These are phyloP conservation scores for Taenaris catops DNA, from an alignment of 2,888 invertebrate genomes.

Conservation along the genomic window DNA sequence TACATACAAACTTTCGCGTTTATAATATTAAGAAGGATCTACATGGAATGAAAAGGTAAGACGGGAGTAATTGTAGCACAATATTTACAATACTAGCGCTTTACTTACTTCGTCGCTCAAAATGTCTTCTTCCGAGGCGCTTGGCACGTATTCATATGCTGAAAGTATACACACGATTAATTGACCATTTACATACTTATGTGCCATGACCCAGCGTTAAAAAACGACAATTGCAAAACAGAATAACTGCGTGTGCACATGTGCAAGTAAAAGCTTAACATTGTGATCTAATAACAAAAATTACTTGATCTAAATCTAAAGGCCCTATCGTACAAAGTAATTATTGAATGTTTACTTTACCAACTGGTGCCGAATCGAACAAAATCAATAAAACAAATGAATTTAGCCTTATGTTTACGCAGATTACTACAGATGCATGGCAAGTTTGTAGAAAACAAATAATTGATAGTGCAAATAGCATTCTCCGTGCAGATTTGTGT, in stretches of 20 bases:
- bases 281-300: background rate
- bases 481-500: constrained; percentile 16
- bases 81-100: no score
- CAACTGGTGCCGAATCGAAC: background rate
- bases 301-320: constrained; percentile 4
- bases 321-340: background rate
- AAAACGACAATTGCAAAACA: constrained; percentile 3
- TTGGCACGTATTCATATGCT: constrained; percentile 96
- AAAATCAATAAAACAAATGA: constrained; percentile 1
- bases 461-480: constrained; percentile 13
- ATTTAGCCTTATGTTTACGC: constrained; percentile 6
- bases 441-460: constrained; percentile 32
- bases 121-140: constrained; percentile 91
- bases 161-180: constrained; percentile 25
- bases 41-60: no score
- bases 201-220: background rate
- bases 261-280: constrained; percentile 12
- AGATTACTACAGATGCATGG: constrained; percentile 62
- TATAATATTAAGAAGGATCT: no score
- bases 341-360: background rate
- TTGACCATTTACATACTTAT: background rate
- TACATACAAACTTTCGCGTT: no score
- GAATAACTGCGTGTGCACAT: constrained; percentile 3
- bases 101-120: constrained; percentile 87
- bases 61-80: no score